phyloP scores from a whole-genome alignment of 2,113 vertebrate species.

The Mesoclemmys tuberculata region DNA sequence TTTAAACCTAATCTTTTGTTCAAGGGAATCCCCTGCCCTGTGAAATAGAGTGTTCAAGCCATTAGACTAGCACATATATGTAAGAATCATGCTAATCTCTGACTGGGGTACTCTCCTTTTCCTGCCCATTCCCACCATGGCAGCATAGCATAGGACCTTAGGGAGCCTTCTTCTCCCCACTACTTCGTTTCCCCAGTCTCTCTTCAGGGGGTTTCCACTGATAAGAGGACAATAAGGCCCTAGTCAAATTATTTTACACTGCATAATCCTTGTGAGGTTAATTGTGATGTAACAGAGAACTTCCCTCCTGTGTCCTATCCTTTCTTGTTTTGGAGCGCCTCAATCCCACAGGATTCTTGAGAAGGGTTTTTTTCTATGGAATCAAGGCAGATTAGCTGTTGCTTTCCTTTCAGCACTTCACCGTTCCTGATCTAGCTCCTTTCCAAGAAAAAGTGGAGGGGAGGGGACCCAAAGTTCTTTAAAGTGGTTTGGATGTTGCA shows the following conservation, averaged over 20 bases:
- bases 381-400: background rate
- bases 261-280: background rate
- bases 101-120: background rate
- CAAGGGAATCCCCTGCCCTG: background rate
- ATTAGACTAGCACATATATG: background rate
- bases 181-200: background rate
- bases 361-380: background rate
- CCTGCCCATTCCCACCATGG: background rate
- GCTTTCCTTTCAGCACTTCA: background rate
- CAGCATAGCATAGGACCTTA: background rate
- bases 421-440: background rate
- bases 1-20: background rate
- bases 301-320: background rate
- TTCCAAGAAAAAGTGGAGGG: background rate
- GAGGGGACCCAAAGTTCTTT: background rate
- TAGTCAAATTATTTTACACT: background rate
- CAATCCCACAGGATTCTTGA: background rate
- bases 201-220: background rate
- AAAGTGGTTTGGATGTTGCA: background rate
- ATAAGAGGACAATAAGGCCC: background rate
- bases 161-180: background rate
- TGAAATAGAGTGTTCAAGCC: background rate
- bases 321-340: background rate
- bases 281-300: fast-evolving
- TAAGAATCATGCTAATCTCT: background rate